A percentile compares a stretch with the other conserved stretches of the same genome.
phyloP scores from a whole-genome alignment of 2,888 invertebrate genomes.

The Arenicola marina region DNA sequence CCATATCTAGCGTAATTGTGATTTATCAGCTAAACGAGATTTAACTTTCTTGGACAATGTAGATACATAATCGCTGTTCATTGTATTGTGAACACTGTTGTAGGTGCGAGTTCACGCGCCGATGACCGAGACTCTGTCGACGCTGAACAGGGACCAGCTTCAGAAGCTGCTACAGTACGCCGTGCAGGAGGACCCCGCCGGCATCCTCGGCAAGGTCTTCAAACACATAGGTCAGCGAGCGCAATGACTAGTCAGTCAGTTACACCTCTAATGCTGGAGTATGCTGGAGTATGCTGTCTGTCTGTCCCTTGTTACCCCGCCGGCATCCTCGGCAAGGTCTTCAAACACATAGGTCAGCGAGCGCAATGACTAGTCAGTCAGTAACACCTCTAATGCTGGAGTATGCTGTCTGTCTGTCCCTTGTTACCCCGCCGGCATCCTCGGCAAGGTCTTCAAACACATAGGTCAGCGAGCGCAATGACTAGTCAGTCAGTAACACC shows the following conservation, averaged over 20 bases:
- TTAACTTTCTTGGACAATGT: too few relatives aligned
- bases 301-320: constrained; percentile 23
- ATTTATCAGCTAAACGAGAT: too few relatives aligned
- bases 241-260: too few relatives aligned
- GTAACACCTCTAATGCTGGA: not conserved
- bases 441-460: constrained; percentile 30
- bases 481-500: not conserved
- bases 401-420: not conserved
- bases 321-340: constrained; percentile 29
- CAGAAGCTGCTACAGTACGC: constrained; percentile 34
- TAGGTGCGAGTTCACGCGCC: constrained; percentile 32
- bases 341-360: constrained; percentile 26
- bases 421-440: constrained; percentile 30
- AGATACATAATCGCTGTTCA: too few relatives aligned
- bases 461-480: constrained; percentile 13
- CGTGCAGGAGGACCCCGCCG: constrained; percentile 29
- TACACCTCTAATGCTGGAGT: not conserved
- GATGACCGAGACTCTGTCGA: constrained; percentile 29
- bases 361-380: too few relatives aligned
- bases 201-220: constrained; percentile 30
- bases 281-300: not conserved
- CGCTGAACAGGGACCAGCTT: constrained; percentile 26
- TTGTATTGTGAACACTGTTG: too few relatives aligned
- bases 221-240: constrained; percentile 23
- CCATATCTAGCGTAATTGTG: too few relatives aligned